A percentile compares a stretch with the other conserved stretches of the same genome.
These are phyloP conservation scores for Upupa epops DNA, from an alignment of 2,113 vertebrate species.

Conservation along the genomic window DNA sequence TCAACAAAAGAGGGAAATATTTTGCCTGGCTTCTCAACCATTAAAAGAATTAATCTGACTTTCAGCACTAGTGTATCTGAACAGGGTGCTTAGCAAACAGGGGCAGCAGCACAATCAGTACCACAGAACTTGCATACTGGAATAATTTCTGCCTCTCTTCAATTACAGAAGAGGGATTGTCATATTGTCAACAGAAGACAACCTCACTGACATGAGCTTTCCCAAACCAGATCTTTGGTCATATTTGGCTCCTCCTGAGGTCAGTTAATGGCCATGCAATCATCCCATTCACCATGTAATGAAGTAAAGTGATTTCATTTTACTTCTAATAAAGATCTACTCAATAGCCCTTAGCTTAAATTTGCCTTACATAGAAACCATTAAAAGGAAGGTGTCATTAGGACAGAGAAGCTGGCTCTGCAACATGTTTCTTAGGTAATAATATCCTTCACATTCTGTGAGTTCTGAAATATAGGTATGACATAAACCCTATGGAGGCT, in stretches of 20 bases:
- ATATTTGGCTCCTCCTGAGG: not conserved
- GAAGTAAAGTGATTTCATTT: slow-evolving; percentile 23
- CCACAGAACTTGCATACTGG: not conserved
- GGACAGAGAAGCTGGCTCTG: slow-evolving; percentile 80
- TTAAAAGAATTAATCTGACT: not conserved
- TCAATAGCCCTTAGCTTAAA: slow-evolving; percentile 71
- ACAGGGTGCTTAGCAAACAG: not conserved
- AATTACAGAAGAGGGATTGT: not conserved
- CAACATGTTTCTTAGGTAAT: slow-evolving; percentile 84
- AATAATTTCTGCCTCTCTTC: not conserved
- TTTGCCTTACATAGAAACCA: slow-evolving; percentile 78
- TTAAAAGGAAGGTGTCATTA: slow-evolving; percentile 80
- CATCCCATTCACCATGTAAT: not conserved
- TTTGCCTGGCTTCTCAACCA: not conserved
- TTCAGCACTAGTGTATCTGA: not conserved
- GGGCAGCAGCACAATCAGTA: not conserved
- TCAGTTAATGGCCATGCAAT: not conserved
- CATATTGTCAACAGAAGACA: not conserved
- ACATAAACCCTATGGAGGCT: slow-evolving; percentile 89
- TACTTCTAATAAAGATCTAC: slow-evolving; percentile 54
- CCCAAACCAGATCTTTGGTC: not conserved
- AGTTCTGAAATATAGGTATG: slow-evolving; percentile 97
- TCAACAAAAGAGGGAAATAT: not conserved
- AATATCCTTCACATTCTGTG: slow-evolving; percentile 87
- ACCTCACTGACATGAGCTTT: not conserved